Base-by-base conservation (phyloP, 2,888 invertebrate species). In the Nemotelus nigrinus region DNA sequence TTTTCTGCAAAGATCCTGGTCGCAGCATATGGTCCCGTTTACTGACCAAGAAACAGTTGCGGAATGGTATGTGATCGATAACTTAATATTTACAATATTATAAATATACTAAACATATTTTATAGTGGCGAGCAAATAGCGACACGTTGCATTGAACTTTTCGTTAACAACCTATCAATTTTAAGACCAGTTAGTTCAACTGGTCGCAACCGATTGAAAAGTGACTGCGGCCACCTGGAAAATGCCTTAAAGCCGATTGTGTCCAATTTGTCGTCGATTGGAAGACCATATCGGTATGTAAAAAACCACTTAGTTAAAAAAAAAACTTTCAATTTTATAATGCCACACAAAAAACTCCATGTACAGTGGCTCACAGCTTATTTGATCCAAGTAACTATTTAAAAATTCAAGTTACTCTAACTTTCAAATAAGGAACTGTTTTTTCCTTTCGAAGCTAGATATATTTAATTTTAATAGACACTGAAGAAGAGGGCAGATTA, bases 121-220 rank as follows among this genome's bases (percentile, higher is more conserved):
- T 44, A 63, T 79, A 93, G 94, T 83, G 94, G 93, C 78, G 87
- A 90, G 77, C 90, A 90, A 80, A 90, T 97, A 79, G 93, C 95
- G 0, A 89, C 91, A 77, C 90, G 94, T 68, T 94, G 95, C 82
- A 92, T 96, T 55, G 94, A 96, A 82, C 88, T 96, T 78, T 96
- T 98, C 83, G 91, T 97, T 2, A 91, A 96, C 53, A 96, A 98
- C 86, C 91, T 95, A 2, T 93, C 95, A 81, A 91, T 98, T 76
- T 88, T 95, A 7, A 90, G 97, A 8, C 96, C 96, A 0, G 85
- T 97, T 8, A 94, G 93, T 43, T 90, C 91, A 80, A 93, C 93
- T 77, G 97, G 97, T 0, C 90, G 95, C 82, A 89, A 91, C 58
- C 93, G 96, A 82, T 88, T 98, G 2, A 94, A 95, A 79, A 91